phyloP scores from a whole-genome alignment of 2,113 vertebrate species.

The Salvelinus sp. region DNA sequence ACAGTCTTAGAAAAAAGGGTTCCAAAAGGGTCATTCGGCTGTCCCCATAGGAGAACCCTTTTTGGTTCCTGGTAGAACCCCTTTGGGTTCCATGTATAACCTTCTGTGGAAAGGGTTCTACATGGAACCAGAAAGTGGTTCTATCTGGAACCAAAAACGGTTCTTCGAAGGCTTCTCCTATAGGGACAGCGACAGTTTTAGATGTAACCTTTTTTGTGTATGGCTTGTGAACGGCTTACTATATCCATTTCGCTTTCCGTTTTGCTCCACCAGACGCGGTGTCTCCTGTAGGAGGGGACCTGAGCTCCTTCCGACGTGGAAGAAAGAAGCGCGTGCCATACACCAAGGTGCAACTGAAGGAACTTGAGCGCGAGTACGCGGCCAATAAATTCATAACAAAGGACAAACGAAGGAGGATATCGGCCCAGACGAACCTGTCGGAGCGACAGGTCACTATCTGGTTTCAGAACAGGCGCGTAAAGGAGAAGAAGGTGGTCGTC shows the following conservation, averaged over 20 bases:
- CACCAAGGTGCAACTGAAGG: constrained; percentile 98
- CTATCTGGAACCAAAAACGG: too few relatives aligned
- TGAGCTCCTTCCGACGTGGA: constrained; percentile 88
- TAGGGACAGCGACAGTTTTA: too few relatives aligned
- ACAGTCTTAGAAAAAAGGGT: too few relatives aligned
- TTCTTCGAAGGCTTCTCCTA: too few relatives aligned
- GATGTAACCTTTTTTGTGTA: too few relatives aligned
- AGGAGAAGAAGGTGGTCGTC: constrained; percentile 99
- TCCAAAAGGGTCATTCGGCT: too few relatives aligned
- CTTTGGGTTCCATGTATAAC: too few relatives aligned
- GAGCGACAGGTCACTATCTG: constrained; percentile 99
- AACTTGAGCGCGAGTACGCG: constrained; percentile 97
- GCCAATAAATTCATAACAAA: constrained; percentile 99
- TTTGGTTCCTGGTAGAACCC: too few relatives aligned
- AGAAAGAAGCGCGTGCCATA: constrained; percentile 98
- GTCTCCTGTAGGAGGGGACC: constrained; percentile 83
- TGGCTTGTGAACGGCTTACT: neutral
- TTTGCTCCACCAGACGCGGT: constrained; percentile 80
- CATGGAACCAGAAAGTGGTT: too few relatives aligned
- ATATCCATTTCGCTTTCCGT: constrained; percentile 14
- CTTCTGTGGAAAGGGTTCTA: too few relatives aligned
- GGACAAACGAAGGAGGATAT: constrained; percentile 98
- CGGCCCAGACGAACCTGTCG: constrained; percentile 94
- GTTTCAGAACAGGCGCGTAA: constrained; percentile 99
- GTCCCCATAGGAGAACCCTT: too few relatives aligned